Evolutionary conservation across 2,113 vertebrate genomes (phyloP).

Genomic region (Panthera tigris): DNA sequence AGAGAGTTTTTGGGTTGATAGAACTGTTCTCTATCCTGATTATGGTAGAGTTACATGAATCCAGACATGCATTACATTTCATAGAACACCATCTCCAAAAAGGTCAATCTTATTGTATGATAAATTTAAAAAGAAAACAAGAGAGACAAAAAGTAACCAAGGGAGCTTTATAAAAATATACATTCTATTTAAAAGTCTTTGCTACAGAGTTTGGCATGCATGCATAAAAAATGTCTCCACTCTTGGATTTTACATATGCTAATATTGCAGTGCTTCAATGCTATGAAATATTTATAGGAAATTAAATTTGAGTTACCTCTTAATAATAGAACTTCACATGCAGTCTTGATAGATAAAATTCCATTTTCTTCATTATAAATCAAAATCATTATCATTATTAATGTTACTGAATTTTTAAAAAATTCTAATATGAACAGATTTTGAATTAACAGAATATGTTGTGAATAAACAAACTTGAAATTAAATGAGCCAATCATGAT

Average conservation of each 20-base stretch:
- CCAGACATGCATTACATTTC: neutral
- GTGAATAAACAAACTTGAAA: slow-evolving; percentile 34
- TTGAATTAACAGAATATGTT: neutral
- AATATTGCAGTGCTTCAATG: neutral
- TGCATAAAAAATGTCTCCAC: neutral
- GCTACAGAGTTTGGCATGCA: neutral
- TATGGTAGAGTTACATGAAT: neutral
- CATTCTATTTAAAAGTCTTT: slow-evolving; percentile 26
- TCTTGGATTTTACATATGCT: neutral
- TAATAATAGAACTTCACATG: neutral
- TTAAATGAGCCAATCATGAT: neutral
- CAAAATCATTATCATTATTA: neutral
- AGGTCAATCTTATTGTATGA: neutral
- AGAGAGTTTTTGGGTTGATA: neutral
- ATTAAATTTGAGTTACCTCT: slow-evolving; percentile 30
- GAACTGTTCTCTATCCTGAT: neutral
- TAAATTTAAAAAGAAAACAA: slow-evolving; percentile 34
- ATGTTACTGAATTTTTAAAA: neutral
- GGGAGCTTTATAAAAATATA: neutral
- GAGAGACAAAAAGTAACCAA: neutral
- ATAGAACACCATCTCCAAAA: neutral
- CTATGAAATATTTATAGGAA: slow-evolving; percentile 2
- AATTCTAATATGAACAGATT: neutral
- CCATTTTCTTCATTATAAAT: slow-evolving; percentile 16
- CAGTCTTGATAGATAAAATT: slow-evolving; percentile 2